phyloP scores from a whole-genome alignment of 2,113 vertebrate species.

The Leptobrachium ailaonicum region DNA sequence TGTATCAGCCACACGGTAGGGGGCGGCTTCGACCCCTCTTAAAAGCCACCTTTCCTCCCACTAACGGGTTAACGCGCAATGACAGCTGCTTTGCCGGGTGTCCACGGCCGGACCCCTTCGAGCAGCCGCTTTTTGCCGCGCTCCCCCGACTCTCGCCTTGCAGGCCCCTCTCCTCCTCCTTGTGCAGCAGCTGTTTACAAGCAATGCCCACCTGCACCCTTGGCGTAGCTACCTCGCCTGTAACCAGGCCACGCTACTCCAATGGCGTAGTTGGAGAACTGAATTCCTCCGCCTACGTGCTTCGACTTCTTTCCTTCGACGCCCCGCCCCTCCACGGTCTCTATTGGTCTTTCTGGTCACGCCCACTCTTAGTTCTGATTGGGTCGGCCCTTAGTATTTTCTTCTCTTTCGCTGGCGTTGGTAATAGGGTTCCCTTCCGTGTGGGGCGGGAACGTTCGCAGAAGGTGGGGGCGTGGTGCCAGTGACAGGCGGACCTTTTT shows the following conservation, averaged over 20 bases:
- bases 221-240: neutral
- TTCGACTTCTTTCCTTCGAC: neutral
- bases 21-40: no score
- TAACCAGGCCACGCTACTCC: neutral
- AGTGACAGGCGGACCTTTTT: neutral
- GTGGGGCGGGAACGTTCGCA: neutral
- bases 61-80: no score
- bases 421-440: conserved; percentile 14
- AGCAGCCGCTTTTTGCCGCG: no score
- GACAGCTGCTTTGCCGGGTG: no score
- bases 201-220: neutral
- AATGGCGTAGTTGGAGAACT: neutral
- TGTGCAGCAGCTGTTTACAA: conserved; percentile 26
- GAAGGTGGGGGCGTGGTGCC: neutral
- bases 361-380: neutral
- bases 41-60: no score
- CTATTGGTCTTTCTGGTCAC: neutral
- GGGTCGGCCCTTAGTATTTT: neutral
- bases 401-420: neutral
- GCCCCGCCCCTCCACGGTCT: neutral
- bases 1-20: no score
- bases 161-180: neutral
- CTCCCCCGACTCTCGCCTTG: no score
- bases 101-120: no score
- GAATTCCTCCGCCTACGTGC: conserved; percentile 10